Evolutionary conservation across 2,888 invertebrate genomes (phyloP), one percentile per base, ranked within the genome.

Genomic region (Chaitophorus viminalis): DNA sequence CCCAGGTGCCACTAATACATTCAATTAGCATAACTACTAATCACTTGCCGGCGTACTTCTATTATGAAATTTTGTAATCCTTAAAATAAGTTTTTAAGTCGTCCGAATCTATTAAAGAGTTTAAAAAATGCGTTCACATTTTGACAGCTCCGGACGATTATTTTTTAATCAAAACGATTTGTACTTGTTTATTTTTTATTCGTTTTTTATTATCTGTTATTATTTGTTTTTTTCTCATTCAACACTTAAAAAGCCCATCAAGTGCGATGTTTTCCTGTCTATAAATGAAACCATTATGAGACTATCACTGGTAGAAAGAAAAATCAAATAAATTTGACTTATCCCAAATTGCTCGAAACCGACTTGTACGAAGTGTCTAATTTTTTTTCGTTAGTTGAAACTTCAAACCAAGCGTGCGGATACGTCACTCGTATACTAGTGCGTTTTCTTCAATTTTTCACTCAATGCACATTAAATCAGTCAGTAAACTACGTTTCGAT

Each of bases 311-410:
- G 8, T 1, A n/a, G 36, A 18, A 33, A n/a, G n/a, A 72, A 29
- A 25, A 36, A 82, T 54, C n/a, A 72, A 36, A 83, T 83, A 60
- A 18, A 83, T 75, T 60, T 65, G 54, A 65, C 60, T 75, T 75
- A 39, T 36, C 65, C 21, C 9, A 60, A 75, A 83, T 75, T 39
- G 39, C 39, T 75, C 39, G 39, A 83, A 75, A 83, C 29, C 25
- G 65, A 60, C 52, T 75, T 29, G 21, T 36, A 39, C 60, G 60
- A 75, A 75, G 29, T 60, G 29, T 74, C 74, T 54, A 75, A 75
- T 75, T 60, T 83, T 75, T 83, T 83, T 75, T 75, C 75, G 39
- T 83, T 83, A 75, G 14, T 75, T 60, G 25, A 1, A 29, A 60
- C 31, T 75, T 60, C 31, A 1, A 29, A 60, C 31, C 9, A 36